Conservation (phyloP, 1,140 invertebrate genomes). For the Aphelenchoides besseyi region DNA sequence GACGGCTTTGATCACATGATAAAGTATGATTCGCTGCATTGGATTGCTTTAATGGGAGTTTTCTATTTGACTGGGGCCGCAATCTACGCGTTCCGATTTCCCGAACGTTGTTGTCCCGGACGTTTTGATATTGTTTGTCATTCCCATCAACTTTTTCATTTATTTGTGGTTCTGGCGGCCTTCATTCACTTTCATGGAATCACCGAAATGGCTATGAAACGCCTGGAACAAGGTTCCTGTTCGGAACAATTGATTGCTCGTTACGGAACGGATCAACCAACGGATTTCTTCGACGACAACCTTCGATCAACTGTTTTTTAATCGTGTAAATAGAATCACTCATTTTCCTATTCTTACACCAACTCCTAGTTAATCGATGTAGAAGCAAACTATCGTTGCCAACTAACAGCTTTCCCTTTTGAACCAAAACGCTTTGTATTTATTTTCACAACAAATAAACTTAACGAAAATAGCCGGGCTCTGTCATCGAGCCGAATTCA, state of each 20-base stretch:
- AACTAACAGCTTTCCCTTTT: no score
- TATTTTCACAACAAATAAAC: no score
- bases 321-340: no score
- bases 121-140: conserved; percentile 96
- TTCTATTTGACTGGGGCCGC: conserved; percentile 91
- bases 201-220: conserved; percentile 78
- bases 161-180: conserved; percentile 91
- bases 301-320: neutral
- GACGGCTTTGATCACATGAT: conserved; percentile 67
- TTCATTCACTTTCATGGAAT: conserved; percentile 98
- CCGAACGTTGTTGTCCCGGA: conserved; percentile 94
- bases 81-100: conserved; percentile 87
- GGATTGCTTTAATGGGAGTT: conserved; percentile 88
- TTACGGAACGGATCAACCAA: conserved; percentile 19
- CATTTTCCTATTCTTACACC: no score
- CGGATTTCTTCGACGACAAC: conserved; percentile 7
- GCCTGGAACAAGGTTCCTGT: conserved; percentile 41
- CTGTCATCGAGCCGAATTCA: conserved; percentile 4
- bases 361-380: no score
- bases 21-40: conserved; percentile 80
- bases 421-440: no score
- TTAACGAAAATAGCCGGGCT: no score
- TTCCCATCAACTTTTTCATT: conserved; percentile 97
- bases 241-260: conserved; percentile 27
- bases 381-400: no score